A percentile compares a stretch with the other conserved stretches of the same genome.
phyloP scores from a whole-genome alignment of 2,888 invertebrate species.

The Melinaea menophilus region DNA sequence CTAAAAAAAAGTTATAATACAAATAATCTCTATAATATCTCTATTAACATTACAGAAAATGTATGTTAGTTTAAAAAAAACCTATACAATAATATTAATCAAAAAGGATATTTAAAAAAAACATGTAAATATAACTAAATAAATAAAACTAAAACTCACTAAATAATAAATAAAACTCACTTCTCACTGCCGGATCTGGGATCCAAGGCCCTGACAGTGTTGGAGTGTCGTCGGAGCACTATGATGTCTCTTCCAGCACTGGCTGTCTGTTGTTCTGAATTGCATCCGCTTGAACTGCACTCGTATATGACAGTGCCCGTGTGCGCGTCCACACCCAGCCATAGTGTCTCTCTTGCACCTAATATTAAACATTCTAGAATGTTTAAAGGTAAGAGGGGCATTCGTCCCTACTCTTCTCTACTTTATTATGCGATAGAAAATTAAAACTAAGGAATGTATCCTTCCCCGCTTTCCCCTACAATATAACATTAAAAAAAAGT shows the following conservation, averaged over 20 bases:
- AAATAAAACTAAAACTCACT: background rate
- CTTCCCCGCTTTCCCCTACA: too few species aligned
- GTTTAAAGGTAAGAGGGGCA: conserved; percentile 1
- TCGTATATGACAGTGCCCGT: conserved; percentile 87
- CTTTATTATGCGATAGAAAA: too few species aligned
- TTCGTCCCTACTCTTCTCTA: too few species aligned
- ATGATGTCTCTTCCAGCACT: conserved; percentile 76
- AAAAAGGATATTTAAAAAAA: too few species aligned
- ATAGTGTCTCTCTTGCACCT: conserved; percentile 91
- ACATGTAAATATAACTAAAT: too few species aligned
- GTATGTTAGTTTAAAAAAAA: background rate
- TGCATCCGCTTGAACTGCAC: conserved; percentile 86
- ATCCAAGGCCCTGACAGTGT: conserved; percentile 93
- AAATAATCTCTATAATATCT: background rate
- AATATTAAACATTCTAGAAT: conserved; percentile 1
- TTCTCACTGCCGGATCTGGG: conserved; percentile 90
- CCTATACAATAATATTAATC: too few species aligned
- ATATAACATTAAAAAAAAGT: too few species aligned
- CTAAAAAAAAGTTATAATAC: conserved; percentile 47
- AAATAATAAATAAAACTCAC: conserved; percentile 57
- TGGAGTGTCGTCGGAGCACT: conserved; percentile 88
- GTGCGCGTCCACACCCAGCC: conserved; percentile 89
- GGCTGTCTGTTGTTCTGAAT: conserved; percentile 78
- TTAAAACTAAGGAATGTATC: too few species aligned
- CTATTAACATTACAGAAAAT: too few species aligned